A percentile compares a stretch with the other conserved stretches of the same genome.
Conservation (phyloP, 2,113 vertebrate genomes). For the Oryctolagus cuniculus region mOryCun1.1 NC_091442.1:73318001-73318500, state of each 20-base stretch:
- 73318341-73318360: conserved; percentile 18
- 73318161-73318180: conserved; percentile 22
- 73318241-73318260: conserved; percentile 12
- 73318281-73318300: conserved; percentile 26
- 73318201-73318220: conserved; percentile 12
- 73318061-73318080: conserved; percentile 73
- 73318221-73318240: background rate
- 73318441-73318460: no score
- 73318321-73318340: background rate
- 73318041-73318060: conserved; percentile 67
- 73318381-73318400: no score
- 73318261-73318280: background rate
- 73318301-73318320: background rate
- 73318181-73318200: conserved; percentile 39
- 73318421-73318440: no score
- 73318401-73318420: no score
- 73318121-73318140: conserved; percentile 3
- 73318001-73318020: conserved; percentile 67
- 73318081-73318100: conserved; percentile 31
- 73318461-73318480: no score
- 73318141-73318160: background rate
- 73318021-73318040: conserved; percentile 61
- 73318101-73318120: background rate
- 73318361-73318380: conserved; percentile 41
- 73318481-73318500: conserved; percentile 25